These are phyloP conservation scores for Lepidurus apus DNA, from an alignment of 1,140 invertebrate species.

Conservation along the genomic window DNA sequence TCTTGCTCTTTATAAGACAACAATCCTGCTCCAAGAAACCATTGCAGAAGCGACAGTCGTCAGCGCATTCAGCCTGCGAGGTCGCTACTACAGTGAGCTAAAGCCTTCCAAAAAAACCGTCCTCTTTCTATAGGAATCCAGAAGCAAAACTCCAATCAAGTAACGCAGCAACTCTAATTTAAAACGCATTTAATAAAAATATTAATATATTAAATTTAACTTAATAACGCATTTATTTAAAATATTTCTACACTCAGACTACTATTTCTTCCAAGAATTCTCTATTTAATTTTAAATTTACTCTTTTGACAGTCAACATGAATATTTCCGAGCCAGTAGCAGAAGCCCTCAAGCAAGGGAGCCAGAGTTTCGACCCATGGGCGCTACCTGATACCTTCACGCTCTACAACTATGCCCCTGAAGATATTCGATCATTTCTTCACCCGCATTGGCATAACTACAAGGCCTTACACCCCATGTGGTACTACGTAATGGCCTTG, in stretches of 20 bases:
- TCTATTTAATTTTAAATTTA: background rate
- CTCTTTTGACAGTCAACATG: conserved; percentile 29
- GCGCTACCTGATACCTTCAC: conserved; percentile 35
- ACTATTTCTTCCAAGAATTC: background rate
- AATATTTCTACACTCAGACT: too few species aligned
- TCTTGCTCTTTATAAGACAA: conserved; percentile 2
- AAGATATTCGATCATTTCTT: conserved; percentile 37
- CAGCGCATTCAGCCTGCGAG: conserved; percentile 32
- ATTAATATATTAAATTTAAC: too few species aligned
- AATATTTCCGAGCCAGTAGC: conserved; percentile 34
- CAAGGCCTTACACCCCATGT: conserved; percentile 36
- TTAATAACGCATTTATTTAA: too few species aligned
- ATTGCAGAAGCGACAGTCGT: conserved; percentile 33
- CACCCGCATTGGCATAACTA: conserved; percentile 37
- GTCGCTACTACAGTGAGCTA: conserved; percentile 30
- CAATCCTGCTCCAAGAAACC: background rate
- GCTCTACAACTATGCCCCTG: conserved; percentile 36
- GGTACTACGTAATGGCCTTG: conserved; percentile 37
- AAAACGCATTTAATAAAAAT: too few species aligned
- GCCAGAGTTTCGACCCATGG: conserved; percentile 36
- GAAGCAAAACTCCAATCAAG: conserved; percentile 25
- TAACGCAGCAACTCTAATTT: too few species aligned
- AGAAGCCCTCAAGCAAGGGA: conserved; percentile 33
- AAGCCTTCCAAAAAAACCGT: background rate
- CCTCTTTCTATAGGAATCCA: background rate